Percentiles rank a stretch among this genome's conserved stretches.
Evolutionary conservation across 2,888 invertebrate genomes (phyloP).

Genomic region (Aphrophora alni): DNA sequence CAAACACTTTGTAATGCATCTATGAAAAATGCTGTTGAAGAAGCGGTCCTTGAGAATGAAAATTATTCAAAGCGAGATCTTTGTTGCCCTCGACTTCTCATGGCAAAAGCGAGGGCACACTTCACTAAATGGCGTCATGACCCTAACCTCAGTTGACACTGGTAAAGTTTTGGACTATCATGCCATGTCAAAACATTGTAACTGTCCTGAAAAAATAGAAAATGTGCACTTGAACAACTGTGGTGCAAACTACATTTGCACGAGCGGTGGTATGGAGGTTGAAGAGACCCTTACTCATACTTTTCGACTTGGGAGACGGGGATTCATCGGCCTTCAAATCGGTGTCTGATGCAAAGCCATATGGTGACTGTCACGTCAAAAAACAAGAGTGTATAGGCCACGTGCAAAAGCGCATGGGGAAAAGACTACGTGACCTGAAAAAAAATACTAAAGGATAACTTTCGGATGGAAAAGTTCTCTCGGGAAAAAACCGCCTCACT

Average conservation of each 20-base stretch:
- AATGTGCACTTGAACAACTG: not conserved
- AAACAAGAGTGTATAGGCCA: too few species aligned
- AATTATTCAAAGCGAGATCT: conserved; percentile 22
- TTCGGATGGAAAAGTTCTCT: too few species aligned
- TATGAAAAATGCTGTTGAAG: conserved; percentile 28
- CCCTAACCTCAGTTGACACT: too few species aligned
- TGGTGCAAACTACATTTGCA: conserved; percentile 11
- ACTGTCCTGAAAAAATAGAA: conserved; percentile 19
- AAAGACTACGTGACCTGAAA: too few species aligned
- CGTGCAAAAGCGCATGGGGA: too few species aligned
- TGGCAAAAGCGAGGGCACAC: too few species aligned
- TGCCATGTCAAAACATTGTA: conserved; percentile 20
- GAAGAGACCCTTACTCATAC: not conserved
- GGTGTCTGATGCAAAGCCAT: conserved; percentile 15
- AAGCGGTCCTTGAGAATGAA: conserved; percentile 25
- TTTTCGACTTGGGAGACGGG: conserved; percentile 39
- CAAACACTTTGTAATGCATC: conserved; percentile 25
- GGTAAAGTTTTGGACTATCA: too few species aligned
- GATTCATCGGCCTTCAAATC: too few species aligned
- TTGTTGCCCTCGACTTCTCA: conserved; percentile 22
- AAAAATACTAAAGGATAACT: too few species aligned
- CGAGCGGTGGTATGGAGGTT: conserved; percentile 19
- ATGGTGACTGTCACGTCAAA: conserved; percentile 10
- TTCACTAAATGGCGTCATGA: too few species aligned
- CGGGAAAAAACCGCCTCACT: too few species aligned